Evolutionary conservation across 2,888 invertebrate species (phyloP).

Genomic region (Steinernema carpocapsae): DNA sequence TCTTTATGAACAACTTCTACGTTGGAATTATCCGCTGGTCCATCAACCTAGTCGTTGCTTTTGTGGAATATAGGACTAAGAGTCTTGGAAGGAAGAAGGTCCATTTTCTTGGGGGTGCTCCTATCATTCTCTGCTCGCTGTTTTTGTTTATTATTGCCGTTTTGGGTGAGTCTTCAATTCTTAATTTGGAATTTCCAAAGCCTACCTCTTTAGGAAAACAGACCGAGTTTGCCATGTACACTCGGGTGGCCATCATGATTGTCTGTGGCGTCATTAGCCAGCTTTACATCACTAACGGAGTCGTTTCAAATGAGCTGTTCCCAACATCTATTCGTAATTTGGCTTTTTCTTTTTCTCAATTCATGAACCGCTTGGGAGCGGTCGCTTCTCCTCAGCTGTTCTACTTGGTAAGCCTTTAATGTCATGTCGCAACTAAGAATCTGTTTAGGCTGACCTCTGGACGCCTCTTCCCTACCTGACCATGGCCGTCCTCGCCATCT

Average conservation of each 20-base stretch:
- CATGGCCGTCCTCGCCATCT: conserved; percentile 49
- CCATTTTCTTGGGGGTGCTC: conserved; percentile 51
- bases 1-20: conserved; percentile 56
- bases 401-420: conserved; percentile 46
- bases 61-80: conserved; percentile 50
- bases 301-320: conserved; percentile 61
- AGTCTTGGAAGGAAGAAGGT: conserved; percentile 57
- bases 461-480: conserved; percentile 53
- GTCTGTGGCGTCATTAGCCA: conserved; percentile 51
- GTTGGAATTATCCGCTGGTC: conserved; percentile 58
- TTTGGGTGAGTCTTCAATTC: conserved; percentile 23
- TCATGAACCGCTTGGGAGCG: conserved; percentile 61
- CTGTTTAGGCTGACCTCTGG: conserved; percentile 43
- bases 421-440: not conserved
- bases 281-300: conserved; percentile 45
- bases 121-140: conserved; percentile 41
- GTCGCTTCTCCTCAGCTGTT: conserved; percentile 60
- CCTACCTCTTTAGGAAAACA: not conserved
- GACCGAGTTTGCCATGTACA: not conserved
- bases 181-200: not conserved
- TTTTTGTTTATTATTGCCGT: conserved; percentile 36
- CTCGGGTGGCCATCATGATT: conserved; percentile 43
- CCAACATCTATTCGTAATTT: conserved; percentile 62
- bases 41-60: conserved; percentile 52
- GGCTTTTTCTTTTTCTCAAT: conserved; percentile 57